Evolutionary conservation across 1,140 invertebrate genomes (phyloP), one percentile per base, ranked within the genome.

Genomic region (Drosophila parvula): DNA sequence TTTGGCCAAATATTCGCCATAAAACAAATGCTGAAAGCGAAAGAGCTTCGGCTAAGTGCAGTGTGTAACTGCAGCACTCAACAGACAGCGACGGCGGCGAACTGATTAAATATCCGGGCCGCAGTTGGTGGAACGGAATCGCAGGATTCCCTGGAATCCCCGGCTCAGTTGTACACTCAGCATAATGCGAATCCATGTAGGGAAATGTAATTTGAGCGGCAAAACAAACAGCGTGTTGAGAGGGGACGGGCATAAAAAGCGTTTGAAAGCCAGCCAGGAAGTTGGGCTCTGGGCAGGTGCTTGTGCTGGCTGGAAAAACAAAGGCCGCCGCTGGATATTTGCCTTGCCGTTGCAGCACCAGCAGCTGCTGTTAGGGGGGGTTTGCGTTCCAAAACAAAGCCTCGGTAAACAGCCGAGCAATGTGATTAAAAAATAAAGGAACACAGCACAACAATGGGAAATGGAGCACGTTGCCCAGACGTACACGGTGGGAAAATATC

Each of bases 41-140:
- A 56, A 43, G 43, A 50, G 40, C 63, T 40, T 56, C 38, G 61
- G 28, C 32, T 51, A 64, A 74, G 69, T 82, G 75, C 75, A 69
- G 62, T 30, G 36, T 45, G 61, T 30, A 38, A 55, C 48, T 62
- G 65, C 75, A 78, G 53, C 41, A 41, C 58, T 75, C 69, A 60
- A 64, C 75, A 50, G 51, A 71, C 45, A 36, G 60, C 2, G 38
- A 64, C 61, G 36, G 57, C 55, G 38, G 57, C 65, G 28, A 76
- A 84, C 84, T 89, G 84, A 88, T 88, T 88, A 89, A 88, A 88
- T 89, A 88, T 88, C 85, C 84, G 84, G 81, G 44, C 63, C 64
- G 65, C 65, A 82, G 80, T 62, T 63, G 62, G 57, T 41, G 22
- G 10, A 64, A 67, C 41, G 27, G 40, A 36, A 36, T 34, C 43